phyloP scores from a whole-genome alignment of 2,888 invertebrate genomes.

The Cotesia congregata region DNA sequence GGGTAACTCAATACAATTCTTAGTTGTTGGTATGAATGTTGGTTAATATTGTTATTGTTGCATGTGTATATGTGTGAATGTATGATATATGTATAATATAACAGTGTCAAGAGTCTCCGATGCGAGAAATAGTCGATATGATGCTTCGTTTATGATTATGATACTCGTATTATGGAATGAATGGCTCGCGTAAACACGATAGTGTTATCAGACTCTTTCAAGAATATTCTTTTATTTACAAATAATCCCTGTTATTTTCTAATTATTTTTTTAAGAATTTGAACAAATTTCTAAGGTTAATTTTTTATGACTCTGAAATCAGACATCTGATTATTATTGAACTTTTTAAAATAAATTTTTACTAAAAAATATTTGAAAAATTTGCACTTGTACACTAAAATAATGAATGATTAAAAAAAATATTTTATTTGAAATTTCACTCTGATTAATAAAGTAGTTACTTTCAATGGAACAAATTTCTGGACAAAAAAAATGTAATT shows the following conservation, averaged over 20 bases:
- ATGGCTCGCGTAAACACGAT: constrained; percentile 40
- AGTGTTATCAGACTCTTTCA: constrained; percentile 26
- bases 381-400: too few species aligned
- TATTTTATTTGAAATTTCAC: too few species aligned
- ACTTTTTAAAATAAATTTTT: too few species aligned
- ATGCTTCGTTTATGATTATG: constrained; percentile 36
- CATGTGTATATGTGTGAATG: neutral
- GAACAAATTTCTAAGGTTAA: too few species aligned
- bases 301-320: too few species aligned
- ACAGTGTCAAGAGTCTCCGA: constrained; percentile 32
- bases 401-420: too few species aligned
- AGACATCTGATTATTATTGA: too few species aligned
- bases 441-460: too few species aligned
- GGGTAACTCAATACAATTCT: constrained; percentile 38
- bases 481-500: too few species aligned
- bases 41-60: neutral
- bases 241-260: neutral
- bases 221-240: neutral
- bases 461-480: too few species aligned
- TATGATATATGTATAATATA: neutral
- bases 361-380: too few species aligned
- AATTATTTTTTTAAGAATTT: too few species aligned
- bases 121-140: constrained; percentile 38
- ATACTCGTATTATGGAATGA: constrained; percentile 24
- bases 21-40: neutral